Evolutionary conservation across 2,113 vertebrate species (phyloP).

Genomic region (Cromileptes altivelis): DNA sequence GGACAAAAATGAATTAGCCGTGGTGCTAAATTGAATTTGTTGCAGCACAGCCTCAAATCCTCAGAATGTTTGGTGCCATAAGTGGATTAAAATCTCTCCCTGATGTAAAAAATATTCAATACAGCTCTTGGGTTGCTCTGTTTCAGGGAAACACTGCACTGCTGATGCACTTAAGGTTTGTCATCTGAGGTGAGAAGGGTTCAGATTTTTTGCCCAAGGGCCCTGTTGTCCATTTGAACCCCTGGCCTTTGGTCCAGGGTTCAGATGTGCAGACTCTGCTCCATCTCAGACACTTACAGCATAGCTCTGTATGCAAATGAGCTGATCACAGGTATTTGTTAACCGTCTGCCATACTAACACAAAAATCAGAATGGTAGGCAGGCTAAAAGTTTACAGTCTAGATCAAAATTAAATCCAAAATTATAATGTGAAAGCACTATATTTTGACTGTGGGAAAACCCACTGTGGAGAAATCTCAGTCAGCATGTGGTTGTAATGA

Average conservation of each 20-base stretch:
- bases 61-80: slow-evolving; percentile 67
- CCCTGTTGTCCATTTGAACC: slow-evolving; percentile 72
- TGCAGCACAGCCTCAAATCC: slow-evolving; percentile 66
- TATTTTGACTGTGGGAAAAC: slow-evolving; percentile 6
- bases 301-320: slow-evolving; percentile 26
- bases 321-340: background rate
- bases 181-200: slow-evolving; percentile 61
- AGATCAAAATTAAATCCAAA: background rate
- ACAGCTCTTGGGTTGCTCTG: slow-evolving; percentile 31
- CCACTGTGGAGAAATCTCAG: background rate
- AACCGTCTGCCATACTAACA: background rate
- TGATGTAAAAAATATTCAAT: slow-evolving; percentile 73
- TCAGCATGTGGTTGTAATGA: slow-evolving; percentile 37
- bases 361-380: background rate
- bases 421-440: background rate
- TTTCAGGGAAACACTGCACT: slow-evolving; percentile 51
- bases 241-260: slow-evolving; percentile 67
- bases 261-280: slow-evolving; percentile 66
- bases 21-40: slow-evolving; percentile 72
- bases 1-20: slow-evolving; percentile 74
- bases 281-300: slow-evolving; percentile 45
- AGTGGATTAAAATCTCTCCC: slow-evolving; percentile 67
- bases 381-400: background rate
- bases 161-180: slow-evolving; percentile 56
- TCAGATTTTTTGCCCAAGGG: slow-evolving; percentile 64